phyloP scores from a whole-genome alignment of 92 coral and sea anemone species.

The Zoanthus sociatus region DNA sequence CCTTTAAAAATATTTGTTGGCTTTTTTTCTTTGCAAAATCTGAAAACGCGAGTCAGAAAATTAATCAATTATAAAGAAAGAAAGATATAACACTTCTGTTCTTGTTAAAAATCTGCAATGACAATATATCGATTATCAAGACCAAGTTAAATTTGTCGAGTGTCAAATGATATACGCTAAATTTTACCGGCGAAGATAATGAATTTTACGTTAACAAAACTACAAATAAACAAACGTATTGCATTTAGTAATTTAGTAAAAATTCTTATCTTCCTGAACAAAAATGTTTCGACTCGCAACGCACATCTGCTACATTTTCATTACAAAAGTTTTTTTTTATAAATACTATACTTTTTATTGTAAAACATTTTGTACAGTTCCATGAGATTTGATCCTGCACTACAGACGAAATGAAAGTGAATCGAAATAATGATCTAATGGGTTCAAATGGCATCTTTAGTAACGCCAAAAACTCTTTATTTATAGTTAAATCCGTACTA shows the following conservation, averaged over 20 bases:
- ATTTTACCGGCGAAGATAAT: not conserved
- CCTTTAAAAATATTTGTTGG: no score
- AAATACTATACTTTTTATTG: conserved; percentile 26
- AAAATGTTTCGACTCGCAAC: not conserved
- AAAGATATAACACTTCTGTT: no score
- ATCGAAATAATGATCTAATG: no score
- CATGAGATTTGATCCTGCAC: not conserved
- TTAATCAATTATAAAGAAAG: no score
- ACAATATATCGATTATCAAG: no score
- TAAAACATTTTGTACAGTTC: not conserved
- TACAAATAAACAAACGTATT: not conserved
- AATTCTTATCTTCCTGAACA: not conserved
- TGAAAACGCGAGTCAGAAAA: no score
- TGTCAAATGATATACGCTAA: not conserved
- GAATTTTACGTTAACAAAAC: not conserved
- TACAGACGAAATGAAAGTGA: not conserved
- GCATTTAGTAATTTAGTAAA: not conserved
- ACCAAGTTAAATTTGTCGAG: no score
- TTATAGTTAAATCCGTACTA: no score
- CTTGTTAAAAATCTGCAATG: no score
- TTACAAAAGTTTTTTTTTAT: conserved; percentile 5
- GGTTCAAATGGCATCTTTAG: not conserved
- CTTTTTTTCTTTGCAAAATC: no score
- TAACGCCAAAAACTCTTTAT: not conserved
- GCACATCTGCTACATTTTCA: conserved; percentile 3